Base-by-base conservation (phyloP, 1,140 invertebrate genomes). In the Chelonus insularis region DNA sequence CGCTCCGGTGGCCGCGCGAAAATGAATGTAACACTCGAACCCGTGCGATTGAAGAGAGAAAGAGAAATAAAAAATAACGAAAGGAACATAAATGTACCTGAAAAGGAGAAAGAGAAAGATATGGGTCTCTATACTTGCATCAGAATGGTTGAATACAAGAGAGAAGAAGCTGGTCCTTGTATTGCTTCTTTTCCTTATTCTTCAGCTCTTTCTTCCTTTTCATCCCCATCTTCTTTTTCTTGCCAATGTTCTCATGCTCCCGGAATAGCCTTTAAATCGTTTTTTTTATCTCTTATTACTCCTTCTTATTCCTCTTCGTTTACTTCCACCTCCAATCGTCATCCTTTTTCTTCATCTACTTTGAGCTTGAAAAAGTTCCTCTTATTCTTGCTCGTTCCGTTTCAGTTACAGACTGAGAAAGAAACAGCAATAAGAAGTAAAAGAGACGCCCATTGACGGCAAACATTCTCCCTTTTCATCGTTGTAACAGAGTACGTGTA, bases 271-370 rank as follows among this genome's bases (percentile, higher is more conserved):
- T 55, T 55, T 39, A 18, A 55, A 18, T 11, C 34, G 9, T 43
- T 37, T 37, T 20, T 21, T 21, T 16, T 12, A n/a, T n/a, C n/a
- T 55, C 16, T 55, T 55, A 9, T 23, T 9, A 45, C 55, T 51
- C 32, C 14, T 43, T 43, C 16, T 43, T 43, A 43, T 43, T 39
- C 9, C 3, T 51, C 45, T 51, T 47, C 57, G 29, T 37, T 60
- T 41, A 6, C 51, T 55, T 16, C 52, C 34, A 25, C 29, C 61
- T 63, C 62, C 64, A 51, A 67, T 61, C 66, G 61, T 69, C 64
- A 67, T 63, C 57, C 63, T 61, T 41, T 57, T 60, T 18, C 60
- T 55, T 48, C 39, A n/a, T 6, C n/a, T 50, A 23, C 21, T 43
- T 67, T 60, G 65, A 68, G 60, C 70, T 41, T 47, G 61, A 14